Evolutionary conservation across 2,888 invertebrate species (phyloP).

Genomic region (Hirtodrosophila cameraria): DNA sequence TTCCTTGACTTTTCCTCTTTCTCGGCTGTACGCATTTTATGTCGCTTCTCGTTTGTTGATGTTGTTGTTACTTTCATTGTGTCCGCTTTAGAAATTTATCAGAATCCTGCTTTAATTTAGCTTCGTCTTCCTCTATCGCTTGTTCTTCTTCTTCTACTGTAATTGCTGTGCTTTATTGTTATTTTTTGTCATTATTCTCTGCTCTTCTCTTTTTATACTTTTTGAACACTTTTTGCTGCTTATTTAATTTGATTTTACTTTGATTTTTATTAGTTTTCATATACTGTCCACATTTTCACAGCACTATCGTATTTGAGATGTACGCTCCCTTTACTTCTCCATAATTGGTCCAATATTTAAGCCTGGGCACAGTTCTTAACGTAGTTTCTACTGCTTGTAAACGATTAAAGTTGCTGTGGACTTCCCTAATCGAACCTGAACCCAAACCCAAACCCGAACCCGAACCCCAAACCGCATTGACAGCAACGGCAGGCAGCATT

Average conservation of each 20-base stretch:
- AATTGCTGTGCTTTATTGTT: conserved; percentile 67
- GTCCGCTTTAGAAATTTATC: conserved; percentile 61
- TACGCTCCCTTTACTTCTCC: conserved; percentile 27
- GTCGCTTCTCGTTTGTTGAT: conserved; percentile 29
- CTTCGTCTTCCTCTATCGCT: conserved; percentile 47
- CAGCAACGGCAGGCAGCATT: conserved; percentile 69
- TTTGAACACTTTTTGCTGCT: conserved; percentile 52
- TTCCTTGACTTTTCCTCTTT: conserved; percentile 62
- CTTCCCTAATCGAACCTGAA: conserved; percentile 9
- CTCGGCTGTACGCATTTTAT: conserved; percentile 65
- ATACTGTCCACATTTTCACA: conserved; percentile 59
- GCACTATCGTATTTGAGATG: background rate
- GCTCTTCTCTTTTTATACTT: conserved; percentile 27
- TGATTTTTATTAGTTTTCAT: conserved; percentile 73
- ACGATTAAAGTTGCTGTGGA: conserved; percentile 63
- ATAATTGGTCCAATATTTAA: conserved; percentile 30
- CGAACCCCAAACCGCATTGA: conserved; percentile 70
- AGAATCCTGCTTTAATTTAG: conserved; percentile 56
- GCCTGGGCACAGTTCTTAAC: conserved; percentile 2
- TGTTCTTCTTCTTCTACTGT: conserved; percentile 43
- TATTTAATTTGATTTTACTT: conserved; percentile 78
- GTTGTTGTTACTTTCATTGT: conserved; percentile 65
- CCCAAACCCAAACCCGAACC: conserved; percentile 10
- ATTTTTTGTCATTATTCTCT: conserved; percentile 26
- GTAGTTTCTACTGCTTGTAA: conserved; percentile 8